Base-by-base conservation (phyloP, 2,797 vertebrate genomes). In the Clarias fuscus region DNA sequence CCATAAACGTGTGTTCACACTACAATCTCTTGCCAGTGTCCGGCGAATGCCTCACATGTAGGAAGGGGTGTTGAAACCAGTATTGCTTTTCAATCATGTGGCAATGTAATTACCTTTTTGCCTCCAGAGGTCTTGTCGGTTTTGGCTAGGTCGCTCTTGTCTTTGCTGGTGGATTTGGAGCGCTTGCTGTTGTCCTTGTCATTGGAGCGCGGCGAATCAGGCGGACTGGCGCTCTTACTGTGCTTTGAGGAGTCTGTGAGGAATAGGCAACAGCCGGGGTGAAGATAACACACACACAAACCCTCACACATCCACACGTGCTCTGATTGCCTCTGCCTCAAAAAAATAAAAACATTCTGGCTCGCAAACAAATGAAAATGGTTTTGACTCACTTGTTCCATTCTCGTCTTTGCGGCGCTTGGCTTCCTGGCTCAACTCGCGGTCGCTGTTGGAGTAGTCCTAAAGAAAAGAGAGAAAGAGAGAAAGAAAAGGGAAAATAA, bases 221-320 rank as follows among this genome's bases (percentile, higher is more conserved):
- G 96, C 20, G 98, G 98, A 93, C 98, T 99, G 89, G 95, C 93
- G 90, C 97, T 99, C 95, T 97, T 98, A 92, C 96, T 97, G 91
- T 97, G 98, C 92, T 98, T 99, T 89, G 97, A 96, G 86, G 97
- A 96, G 92, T 95, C 97, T 97, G 94, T 91, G 92, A 86, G 82
- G 82, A 75, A 76, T n/a, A 82, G 71, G 59, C 18, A 20, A 83
- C 59, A 62, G 73, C 10, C 64, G 68, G 56, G 75, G 84, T 85
- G 85, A 88, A 83, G 84, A 86, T 84, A 87, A 89, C 71, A 86
- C n/a, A 40, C 82, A 18, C 71, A 48, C 24, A n/a, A 87, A 89
- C 71, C 85, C n/a, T 30, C 82, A 18, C 71, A 48, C 24, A n/a
- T n/a, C 27, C n/a, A 72, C 59, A 72, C 78, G 64, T 40, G 65